Evolutionary conservation across 2,888 invertebrate species (phyloP).

Genomic region (Lacanobia wlatinum): DNA sequence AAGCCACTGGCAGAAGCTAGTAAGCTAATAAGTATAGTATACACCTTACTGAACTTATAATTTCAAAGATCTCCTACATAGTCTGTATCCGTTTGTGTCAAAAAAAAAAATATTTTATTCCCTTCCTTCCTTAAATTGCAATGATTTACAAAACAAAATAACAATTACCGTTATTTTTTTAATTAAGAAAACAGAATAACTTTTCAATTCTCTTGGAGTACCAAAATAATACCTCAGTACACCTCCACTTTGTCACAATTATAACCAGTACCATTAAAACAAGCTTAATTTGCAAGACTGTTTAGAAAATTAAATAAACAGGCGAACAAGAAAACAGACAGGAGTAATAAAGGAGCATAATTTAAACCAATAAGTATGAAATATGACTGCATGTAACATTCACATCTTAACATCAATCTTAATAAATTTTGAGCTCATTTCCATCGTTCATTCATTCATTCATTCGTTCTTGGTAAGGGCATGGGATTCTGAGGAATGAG

Average conservation of each 20-base stretch:
- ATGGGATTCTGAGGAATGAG: not conserved
- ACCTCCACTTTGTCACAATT: not conserved
- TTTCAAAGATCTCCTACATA: no score
- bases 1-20: no score
- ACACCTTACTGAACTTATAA: no score
- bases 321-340: conserved; percentile 17
- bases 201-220: not conserved
- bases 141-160: no score
- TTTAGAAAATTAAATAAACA: conserved; percentile 32
- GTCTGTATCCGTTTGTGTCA: no score
- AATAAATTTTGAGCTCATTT: conserved; percentile 31
- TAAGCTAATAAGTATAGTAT: no score
- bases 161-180: no score
- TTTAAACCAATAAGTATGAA: conserved; percentile 48
- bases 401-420: conserved; percentile 37
- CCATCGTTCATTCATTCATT: conserved; percentile 11
- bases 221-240: not conserved
- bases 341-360: conserved; percentile 26
- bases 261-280: not conserved
- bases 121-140: no score
- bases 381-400: conserved; percentile 23
- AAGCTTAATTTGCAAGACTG: conserved; percentile 17
- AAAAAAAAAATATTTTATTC: no score
- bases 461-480: not conserved
- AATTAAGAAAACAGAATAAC: no score